Percentiles rank a stretch among this genome's conserved stretches.
These are phyloP conservation scores for Ligdia adustata DNA, from an alignment of 2,888 invertebrate species.

Conservation along the genomic window DNA sequence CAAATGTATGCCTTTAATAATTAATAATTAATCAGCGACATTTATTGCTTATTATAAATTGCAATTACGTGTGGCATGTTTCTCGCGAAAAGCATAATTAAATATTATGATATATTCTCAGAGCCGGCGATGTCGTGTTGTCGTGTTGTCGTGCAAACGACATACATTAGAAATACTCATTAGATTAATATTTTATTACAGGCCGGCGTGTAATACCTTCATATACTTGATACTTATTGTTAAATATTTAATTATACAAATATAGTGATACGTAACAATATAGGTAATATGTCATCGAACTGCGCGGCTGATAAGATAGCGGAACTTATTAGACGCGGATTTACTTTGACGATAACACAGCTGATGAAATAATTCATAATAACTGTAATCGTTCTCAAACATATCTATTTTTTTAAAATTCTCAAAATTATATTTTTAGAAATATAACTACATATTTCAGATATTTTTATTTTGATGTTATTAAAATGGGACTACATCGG, in stretches of 20 bases:
- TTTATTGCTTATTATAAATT: conserved; percentile 17
- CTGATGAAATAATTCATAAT: no score
- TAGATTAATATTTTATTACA: not conserved
- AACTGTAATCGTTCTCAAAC: no score
- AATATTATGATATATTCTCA: not conserved
- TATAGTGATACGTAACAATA: no score
- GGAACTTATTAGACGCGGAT: not conserved
- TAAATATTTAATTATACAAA: not conserved
- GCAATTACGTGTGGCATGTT: conserved; percentile 6
- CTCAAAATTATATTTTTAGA: no score
- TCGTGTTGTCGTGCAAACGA: not conserved
- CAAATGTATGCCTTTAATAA: conserved; percentile 9
- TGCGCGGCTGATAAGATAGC: not conserved
- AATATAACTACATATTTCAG: no score
- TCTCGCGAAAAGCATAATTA: not conserved
- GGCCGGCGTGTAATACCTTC: not conserved
- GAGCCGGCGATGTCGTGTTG: no score
- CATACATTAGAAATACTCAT: not conserved
- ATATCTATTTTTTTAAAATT: no score
- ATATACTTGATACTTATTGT: not conserved
- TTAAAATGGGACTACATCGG: no score
- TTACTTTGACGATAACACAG: no score
- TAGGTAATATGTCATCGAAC: not conserved
- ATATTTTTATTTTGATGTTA: no score
- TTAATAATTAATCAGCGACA: conserved; percentile 18